These are phyloP conservation scores for Balanococcus diminutus DNA, from an alignment of 2,888 invertebrate genomes.

Conservation along the genomic window DNA sequence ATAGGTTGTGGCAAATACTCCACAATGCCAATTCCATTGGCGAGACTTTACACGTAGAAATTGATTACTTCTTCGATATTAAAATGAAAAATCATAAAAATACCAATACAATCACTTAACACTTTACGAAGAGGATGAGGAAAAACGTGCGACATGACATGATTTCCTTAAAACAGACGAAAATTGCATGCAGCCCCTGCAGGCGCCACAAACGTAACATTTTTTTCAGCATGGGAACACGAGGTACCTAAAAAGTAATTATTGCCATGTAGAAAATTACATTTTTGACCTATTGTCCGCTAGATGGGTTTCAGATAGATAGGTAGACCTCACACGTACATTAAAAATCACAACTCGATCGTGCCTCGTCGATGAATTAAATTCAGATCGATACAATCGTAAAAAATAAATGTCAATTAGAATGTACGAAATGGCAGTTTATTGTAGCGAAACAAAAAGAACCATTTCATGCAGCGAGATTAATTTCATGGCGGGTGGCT, in stretches of 20 bases:
- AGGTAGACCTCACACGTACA: background rate
- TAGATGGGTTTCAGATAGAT: background rate
- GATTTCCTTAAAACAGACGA: background rate
- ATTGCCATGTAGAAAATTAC: slow-evolving; percentile 3
- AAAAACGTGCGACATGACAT: background rate
- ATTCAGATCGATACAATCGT: slow-evolving; percentile 10
- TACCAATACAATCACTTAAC: background rate
- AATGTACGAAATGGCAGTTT: background rate
- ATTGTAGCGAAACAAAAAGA: background rate
- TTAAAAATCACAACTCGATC: slow-evolving; percentile 6
- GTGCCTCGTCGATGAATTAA: slow-evolving; percentile 7
- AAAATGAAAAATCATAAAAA: background rate
- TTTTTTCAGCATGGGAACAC: background rate
- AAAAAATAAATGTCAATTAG: slow-evolving; percentile 13
- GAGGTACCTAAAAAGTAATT: background rate
- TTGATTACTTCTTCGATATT: background rate
- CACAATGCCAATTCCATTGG: background rate
- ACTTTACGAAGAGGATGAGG: background rate
- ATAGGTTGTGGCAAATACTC: background rate
- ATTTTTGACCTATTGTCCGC: slow-evolving; percentile 24
- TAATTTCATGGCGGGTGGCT: slow-evolving; percentile 21
- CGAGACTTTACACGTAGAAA: background rate
- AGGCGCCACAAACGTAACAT: background rate
- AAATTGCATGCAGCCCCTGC: background rate
- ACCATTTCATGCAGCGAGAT: slow-evolving; percentile 1